phyloP scores from a whole-genome alignment of 2,888 invertebrate genomes.

The Pseudeuparius sepicola region DNA sequence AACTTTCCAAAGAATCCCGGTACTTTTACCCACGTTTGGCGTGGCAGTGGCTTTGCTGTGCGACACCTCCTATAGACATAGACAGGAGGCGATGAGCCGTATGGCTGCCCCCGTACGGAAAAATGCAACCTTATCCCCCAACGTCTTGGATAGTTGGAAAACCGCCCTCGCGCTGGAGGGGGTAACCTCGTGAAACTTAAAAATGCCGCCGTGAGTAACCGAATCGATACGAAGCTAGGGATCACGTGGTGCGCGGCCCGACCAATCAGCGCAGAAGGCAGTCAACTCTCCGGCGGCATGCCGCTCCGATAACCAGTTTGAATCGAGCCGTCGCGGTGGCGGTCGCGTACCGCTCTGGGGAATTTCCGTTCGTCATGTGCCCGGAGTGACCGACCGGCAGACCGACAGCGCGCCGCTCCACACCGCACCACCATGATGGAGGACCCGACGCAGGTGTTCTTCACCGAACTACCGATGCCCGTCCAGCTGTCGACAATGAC shows the following conservation, averaged over 20 bases:
- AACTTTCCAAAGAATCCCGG: constrained; percentile 24
- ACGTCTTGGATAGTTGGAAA: constrained; percentile 15
- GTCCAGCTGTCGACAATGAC: constrained; percentile 43
- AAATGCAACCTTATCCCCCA: constrained; percentile 20
- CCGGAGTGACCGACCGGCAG: constrained; percentile 23
- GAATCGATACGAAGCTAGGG: constrained; percentile 60
- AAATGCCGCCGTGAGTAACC: constrained; percentile 72
- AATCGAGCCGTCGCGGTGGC: constrained; percentile 34
- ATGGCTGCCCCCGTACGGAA: no score
- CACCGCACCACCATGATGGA: constrained; percentile 41
- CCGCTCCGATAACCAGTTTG: constrained; percentile 35
- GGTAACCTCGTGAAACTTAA: constrained; percentile 51
- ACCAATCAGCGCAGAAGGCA: constrained; percentile 35
- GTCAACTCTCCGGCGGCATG: constrained; percentile 32
- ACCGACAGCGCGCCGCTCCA: no score
- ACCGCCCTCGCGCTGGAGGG: constrained; percentile 28
- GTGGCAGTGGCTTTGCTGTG: no score
- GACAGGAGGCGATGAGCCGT: no score
- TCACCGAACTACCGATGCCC: constrained; percentile 49
- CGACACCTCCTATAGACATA: no score
- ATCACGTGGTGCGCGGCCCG: constrained; percentile 49
- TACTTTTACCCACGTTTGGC: no score
- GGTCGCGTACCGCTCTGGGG: constrained; percentile 29
- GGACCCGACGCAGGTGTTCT: constrained; percentile 45
- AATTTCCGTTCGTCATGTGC: constrained; percentile 40